Conservation (phyloP, 2,888 invertebrate species). For the Tetropium fuscum region DNA sequence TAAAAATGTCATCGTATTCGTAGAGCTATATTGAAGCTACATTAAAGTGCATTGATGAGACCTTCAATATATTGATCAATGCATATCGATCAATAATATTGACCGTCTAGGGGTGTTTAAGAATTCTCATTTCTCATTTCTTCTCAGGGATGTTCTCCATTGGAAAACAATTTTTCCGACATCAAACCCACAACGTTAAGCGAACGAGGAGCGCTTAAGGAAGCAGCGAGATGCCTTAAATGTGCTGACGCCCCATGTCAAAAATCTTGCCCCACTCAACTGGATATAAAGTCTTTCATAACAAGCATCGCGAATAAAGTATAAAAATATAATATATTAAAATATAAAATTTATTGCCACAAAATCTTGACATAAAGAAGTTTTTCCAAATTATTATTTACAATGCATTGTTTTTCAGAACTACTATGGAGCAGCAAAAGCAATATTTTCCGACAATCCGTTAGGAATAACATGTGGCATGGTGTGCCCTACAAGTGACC, state of each 20-base stretch:
- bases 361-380: too few relatives aligned
- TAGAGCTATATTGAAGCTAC: too few relatives aligned
- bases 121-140: constrained; percentile 21
- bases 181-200: constrained; percentile 98
- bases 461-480: constrained; percentile 95
- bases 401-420: constrained; percentile 77
- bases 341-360: too few relatives aligned
- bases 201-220: constrained; percentile 92
- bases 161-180: constrained; percentile 93
- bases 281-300: constrained; percentile 97
- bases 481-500: constrained; percentile 99
- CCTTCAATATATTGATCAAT: too few relatives aligned
- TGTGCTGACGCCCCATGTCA: constrained; percentile 98
- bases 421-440: constrained; percentile 97
- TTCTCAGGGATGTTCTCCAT: constrained; percentile 74
- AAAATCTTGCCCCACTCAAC: constrained; percentile 97
- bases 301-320: constrained; percentile 96
- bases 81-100: too few relatives aligned
- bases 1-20: too few relatives aligned
- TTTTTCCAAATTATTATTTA: too few relatives aligned
- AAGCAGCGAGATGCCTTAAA: constrained; percentile 90
- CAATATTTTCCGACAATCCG: constrained; percentile 97
- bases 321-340: too few relatives aligned
- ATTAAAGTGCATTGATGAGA: too few relatives aligned
- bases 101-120: not conserved